These are phyloP conservation scores for Spisula subtruncata DNA, from an alignment of 2,888 invertebrate genomes.

Conservation along the genomic window DNA sequence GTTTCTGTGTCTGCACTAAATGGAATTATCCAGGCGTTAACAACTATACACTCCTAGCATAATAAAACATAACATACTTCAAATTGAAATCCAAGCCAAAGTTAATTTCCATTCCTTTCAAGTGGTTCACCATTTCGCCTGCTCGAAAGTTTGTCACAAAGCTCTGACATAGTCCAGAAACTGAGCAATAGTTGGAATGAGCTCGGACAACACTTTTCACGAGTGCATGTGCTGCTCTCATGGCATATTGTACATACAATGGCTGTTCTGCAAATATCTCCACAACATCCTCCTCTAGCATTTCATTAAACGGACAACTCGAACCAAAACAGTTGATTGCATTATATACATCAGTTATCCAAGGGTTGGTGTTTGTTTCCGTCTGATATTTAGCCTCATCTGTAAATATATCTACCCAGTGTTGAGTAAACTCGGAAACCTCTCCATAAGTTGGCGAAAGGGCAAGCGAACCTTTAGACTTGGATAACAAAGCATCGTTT, in stretches of 20 bases:
- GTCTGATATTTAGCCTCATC: constrained; percentile 32
- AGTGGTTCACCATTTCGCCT: constrained; percentile 21
- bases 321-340: background rate
- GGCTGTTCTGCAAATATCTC: constrained; percentile 32
- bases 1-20: too few species aligned
- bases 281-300: background rate
- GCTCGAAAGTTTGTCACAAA: constrained; percentile 9
- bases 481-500: constrained; percentile 12
- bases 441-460: constrained; percentile 47
- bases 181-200: background rate
- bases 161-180: background rate
- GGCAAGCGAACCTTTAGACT: constrained; percentile 49
- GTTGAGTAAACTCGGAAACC: constrained; percentile 49
- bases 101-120: constrained; percentile 37
- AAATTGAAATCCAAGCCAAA: constrained; percentile 50
- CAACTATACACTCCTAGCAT: too few species aligned
- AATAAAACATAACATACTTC: constrained; percentile 34
- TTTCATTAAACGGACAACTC: constrained; percentile 27
- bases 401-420: constrained; percentile 63
- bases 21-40: too few species aligned
- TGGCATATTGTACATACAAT: constrained; percentile 66
- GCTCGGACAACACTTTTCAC: constrained; percentile 28
- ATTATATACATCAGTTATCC: constrained; percentile 42
- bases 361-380: constrained; percentile 49
- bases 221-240: constrained; percentile 58